Percentiles rank a stretch among this genome's conserved stretches.
Conservation (phyloP, 2,797 vertebrate species). For the Phylloscopus collybita region DNA sequence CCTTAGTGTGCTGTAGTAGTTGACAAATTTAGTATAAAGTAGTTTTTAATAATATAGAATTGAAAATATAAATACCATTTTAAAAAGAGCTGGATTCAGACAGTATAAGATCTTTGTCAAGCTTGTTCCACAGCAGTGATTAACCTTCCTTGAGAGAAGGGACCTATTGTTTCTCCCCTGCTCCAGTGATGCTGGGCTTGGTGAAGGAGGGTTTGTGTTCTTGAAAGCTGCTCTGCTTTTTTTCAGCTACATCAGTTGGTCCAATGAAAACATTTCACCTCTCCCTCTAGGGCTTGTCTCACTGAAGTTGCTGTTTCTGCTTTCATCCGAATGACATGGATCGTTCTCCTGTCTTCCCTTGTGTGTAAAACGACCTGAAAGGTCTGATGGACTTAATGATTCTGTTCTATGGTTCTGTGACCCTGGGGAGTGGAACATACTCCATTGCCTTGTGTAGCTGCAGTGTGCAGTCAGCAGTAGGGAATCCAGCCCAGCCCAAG, state of each 20-base stretch:
- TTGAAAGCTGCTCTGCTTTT: background rate
- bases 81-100: background rate
- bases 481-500: background rate
- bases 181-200: background rate
- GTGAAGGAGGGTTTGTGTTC: background rate
- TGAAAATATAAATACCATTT: background rate
- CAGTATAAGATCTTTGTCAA: background rate
- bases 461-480: background rate
- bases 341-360: background rate
- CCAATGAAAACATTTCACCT: background rate
- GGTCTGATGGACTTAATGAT: background rate
- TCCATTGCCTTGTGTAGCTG: background rate
- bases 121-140: background rate
- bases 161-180: background rate
- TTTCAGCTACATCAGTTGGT: background rate
- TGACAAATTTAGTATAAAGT: background rate
- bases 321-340: background rate
- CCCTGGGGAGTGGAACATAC: background rate
- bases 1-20: background rate
- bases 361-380: background rate
- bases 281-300: background rate
- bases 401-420: background rate
- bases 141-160: constrained; percentile 29
- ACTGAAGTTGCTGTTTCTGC: background rate
- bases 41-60: background rate